phyloP scores from a whole-genome alignment of 2,888 invertebrate genomes.

The Chrysomela aeneicollis region DNA sequence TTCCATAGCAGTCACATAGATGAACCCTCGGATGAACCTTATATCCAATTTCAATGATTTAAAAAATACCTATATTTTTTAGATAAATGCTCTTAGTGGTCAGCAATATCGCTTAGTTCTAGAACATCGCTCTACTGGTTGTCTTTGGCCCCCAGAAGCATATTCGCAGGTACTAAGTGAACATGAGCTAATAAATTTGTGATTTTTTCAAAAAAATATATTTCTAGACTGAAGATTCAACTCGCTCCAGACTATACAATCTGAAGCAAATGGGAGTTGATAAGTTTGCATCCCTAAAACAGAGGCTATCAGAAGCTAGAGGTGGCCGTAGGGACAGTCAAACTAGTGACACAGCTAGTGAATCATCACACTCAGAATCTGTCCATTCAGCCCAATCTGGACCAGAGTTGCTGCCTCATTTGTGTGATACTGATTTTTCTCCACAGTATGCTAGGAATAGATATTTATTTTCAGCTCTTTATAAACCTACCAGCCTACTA shows the following conservation, averaged over 20 bases:
- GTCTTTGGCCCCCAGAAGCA: conserved; percentile 70
- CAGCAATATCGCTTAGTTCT: conserved; percentile 85
- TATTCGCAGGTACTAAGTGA: conserved; percentile 46
- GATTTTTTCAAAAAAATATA: conserved; percentile 1
- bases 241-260: conserved; percentile 67
- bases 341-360: conserved; percentile 56
- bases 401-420: conserved; percentile 59
- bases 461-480: conserved; percentile 68
- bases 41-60: neutral
- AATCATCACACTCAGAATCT: conserved; percentile 52
- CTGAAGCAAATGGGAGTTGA: conserved; percentile 75
- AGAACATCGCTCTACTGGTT: conserved; percentile 78
- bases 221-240: conserved; percentile 53
- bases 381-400: conserved; percentile 48
- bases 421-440: conserved; percentile 65
- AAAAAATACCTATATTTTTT: conserved; percentile 21
- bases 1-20: too few relatives aligned
- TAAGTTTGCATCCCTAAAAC: conserved; percentile 70
- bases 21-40: too few relatives aligned
- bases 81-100: conserved; percentile 64
- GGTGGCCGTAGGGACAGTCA: conserved; percentile 54
- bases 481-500: conserved; percentile 65
- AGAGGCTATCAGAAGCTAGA: conserved; percentile 67
- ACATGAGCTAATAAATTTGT: neutral
- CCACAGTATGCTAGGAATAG: conserved; percentile 68